Conservation (phyloP, 2,797 vertebrate species). For the Ispidina picta region DNA sequence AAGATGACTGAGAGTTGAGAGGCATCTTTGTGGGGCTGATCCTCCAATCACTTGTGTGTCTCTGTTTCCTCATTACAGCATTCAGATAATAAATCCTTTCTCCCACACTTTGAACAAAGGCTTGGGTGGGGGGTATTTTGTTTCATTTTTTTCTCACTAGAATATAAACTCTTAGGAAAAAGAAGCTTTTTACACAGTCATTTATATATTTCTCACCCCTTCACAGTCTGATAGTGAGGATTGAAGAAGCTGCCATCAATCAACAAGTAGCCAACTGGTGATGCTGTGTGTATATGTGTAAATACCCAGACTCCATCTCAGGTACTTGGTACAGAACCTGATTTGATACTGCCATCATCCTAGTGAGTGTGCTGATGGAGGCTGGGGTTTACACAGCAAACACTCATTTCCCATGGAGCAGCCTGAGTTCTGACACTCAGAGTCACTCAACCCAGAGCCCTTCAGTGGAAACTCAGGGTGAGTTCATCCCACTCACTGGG, state of each 20-base stretch:
- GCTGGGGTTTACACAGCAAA: not conserved
- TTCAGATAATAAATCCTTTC: not conserved
- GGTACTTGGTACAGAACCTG: not conserved
- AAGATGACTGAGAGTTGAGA: not conserved
- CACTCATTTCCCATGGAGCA: not conserved
- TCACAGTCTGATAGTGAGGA: not conserved
- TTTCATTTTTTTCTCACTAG: not conserved
- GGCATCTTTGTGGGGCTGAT: not conserved
- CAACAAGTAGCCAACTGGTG: not conserved
- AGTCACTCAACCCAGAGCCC: not conserved
- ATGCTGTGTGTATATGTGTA: not conserved
- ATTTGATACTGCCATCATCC: not conserved
- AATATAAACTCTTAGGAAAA: not conserved
- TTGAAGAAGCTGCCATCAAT: not conserved
- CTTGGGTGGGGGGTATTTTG: not conserved
- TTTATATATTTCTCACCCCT: not conserved
- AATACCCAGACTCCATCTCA: not conserved
- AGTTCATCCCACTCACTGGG: conserved; percentile 29
- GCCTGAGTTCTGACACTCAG: not conserved
- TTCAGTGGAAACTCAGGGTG: conserved; percentile 26
- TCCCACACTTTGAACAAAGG: not conserved
- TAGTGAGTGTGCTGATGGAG: not conserved
- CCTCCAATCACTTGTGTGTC: not conserved
- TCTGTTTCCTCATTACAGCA: not conserved
- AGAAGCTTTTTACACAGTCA: not conserved